These are phyloP conservation scores for Chaunax sp. DNA, from an alignment of 2,797 vertebrate species.

Conservation along the genomic window DNA sequence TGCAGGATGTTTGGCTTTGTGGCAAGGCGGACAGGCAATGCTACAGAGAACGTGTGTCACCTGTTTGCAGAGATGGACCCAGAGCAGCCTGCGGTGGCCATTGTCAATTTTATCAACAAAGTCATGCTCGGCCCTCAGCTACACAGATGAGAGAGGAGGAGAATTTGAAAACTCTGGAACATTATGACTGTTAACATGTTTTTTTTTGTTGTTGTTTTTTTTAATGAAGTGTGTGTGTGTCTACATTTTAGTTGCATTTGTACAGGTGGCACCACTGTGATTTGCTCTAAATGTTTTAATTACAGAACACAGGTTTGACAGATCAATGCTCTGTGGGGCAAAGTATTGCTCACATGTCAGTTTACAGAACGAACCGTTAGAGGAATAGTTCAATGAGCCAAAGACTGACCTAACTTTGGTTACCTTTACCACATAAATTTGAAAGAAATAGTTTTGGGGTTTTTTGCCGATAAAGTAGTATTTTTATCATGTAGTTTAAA, in stretches of 20 bases:
- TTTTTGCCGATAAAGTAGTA: slow-evolving; percentile 10
- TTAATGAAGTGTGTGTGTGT: slow-evolving; percentile 12
- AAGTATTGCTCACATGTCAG: slow-evolving; percentile 19
- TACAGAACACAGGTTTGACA: slow-evolving; percentile 15
- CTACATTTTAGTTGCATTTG: slow-evolving; percentile 24
- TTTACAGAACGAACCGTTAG: slow-evolving; percentile 19
- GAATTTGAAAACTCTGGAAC: slow-evolving; percentile 12
- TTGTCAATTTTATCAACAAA: slow-evolving; percentile 96
- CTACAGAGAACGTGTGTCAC: slow-evolving; percentile 92
- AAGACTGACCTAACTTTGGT: slow-evolving; percentile 37
- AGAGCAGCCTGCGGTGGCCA: slow-evolving; percentile 92
- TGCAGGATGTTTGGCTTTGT: slow-evolving; percentile 93
- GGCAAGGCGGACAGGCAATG: slow-evolving; percentile 88
- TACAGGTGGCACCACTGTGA: slow-evolving; percentile 19
- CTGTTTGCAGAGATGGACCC: slow-evolving; percentile 94
- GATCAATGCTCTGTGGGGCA: slow-evolving; percentile 13
- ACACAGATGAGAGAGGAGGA: slow-evolving; percentile 69
- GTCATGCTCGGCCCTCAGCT: slow-evolving; percentile 91
- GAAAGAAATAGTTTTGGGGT: slow-evolving; percentile 13
- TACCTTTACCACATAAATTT: slow-evolving; percentile 49
- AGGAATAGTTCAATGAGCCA: slow-evolving; percentile 38
- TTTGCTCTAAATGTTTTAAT: slow-evolving; percentile 29
- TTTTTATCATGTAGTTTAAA: slow-evolving; percentile 21
- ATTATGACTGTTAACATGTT: slow-evolving; percentile 13
- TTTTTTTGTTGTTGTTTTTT: slow-evolving; percentile 8